A percentile compares a stretch with the other conserved stretches of the same genome.
phyloP scores from a whole-genome alignment of 2,888 invertebrate genomes.

The Idaea dimidiata region DNA sequence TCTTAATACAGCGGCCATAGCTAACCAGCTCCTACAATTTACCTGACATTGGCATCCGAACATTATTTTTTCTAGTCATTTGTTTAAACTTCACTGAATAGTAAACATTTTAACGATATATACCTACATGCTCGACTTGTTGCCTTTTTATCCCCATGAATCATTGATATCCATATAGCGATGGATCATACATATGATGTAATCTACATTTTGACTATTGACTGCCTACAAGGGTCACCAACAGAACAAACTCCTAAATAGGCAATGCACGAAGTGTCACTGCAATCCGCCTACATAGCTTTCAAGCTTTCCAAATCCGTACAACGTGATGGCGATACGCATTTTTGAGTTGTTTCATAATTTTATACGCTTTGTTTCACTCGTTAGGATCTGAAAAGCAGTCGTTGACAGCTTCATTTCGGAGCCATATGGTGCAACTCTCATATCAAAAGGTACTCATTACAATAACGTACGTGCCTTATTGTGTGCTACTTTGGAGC shows the following conservation, averaged over 20 bases:
- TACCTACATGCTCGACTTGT: slow-evolving; percentile 16
- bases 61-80: slow-evolving; percentile 4
- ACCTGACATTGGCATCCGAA: slow-evolving; percentile 17
- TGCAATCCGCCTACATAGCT: slow-evolving; percentile 44
- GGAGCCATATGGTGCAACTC: slow-evolving; percentile 23
- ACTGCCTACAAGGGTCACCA: slow-evolving; percentile 47
- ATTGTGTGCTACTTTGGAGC: neutral
- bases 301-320: slow-evolving; percentile 47
- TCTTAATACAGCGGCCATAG: slow-evolving; percentile 25
- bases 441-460: slow-evolving; percentile 19
- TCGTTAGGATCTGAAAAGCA: slow-evolving; percentile 25
- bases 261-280: slow-evolving; percentile 62
- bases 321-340: slow-evolving; percentile 3
- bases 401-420: slow-evolving; percentile 27
- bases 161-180: slow-evolving; percentile 40
- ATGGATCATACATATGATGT: slow-evolving; percentile 48
- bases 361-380: slow-evolving; percentile 11
- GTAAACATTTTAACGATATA: neutral
- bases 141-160: slow-evolving; percentile 40
- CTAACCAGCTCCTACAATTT: slow-evolving; percentile 18
- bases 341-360: neutral
- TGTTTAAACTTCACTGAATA: neutral
- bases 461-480: neutral
- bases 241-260: slow-evolving; percentile 58
- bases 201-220: slow-evolving; percentile 58